Conservation (phyloP, 2,797 vertebrate species). For the Todus mexicanus region DNA sequence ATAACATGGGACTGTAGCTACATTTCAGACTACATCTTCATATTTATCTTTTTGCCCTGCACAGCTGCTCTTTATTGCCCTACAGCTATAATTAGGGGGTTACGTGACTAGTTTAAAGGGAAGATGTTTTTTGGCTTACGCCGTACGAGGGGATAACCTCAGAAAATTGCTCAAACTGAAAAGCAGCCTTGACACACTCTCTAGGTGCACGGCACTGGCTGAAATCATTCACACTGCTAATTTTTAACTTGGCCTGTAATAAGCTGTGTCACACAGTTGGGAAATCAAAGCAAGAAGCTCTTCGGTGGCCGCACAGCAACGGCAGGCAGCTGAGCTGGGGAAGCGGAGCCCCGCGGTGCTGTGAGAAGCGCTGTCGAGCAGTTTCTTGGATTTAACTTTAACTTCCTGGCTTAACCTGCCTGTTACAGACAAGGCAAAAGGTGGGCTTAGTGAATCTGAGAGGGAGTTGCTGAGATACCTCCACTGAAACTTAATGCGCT, state of each 20-base stretch:
- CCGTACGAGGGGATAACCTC: neutral
- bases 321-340: neutral
- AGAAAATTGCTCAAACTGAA: neutral
- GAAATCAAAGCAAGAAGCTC: neutral
- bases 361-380: neutral
- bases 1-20: neutral
- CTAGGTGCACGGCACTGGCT: neutral
- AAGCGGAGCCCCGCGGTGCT: neutral
- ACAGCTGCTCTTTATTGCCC: neutral
- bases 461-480: neutral
- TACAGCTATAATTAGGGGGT: neutral
- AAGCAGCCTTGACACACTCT: neutral
- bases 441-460: accelerated
- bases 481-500: neutral
- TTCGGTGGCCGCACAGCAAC: neutral
- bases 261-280: neutral
- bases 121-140: neutral
- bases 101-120: neutral
- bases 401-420: neutral
- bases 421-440: neutral
- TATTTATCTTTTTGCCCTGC: neutral
- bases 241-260: neutral
- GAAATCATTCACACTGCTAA: neutral
- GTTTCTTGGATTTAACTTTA: neutral
- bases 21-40: neutral